Evolutionary conservation across 2,113 vertebrate species (phyloP), one percentile per base, ranked within the genome.

Genomic region (Pelecanus crispus): DNA sequence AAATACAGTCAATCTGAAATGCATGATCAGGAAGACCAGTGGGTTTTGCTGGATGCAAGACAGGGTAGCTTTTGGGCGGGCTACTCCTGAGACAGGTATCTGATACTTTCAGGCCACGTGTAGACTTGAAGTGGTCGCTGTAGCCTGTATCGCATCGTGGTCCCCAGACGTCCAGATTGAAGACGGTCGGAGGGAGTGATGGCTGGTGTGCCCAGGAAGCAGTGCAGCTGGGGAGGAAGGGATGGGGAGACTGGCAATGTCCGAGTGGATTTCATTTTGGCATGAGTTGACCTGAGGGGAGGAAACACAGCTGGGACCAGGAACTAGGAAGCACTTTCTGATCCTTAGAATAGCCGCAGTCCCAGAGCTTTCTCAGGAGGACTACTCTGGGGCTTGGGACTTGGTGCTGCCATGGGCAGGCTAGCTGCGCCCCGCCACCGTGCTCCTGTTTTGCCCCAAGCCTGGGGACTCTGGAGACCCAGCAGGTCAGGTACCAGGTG

Each of bases 141-240:
- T 45, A n/a, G 29, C 58, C 11, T 19, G 22, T 45, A 22, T 61
- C 1, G 1, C 20, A 3, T 40, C 29, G 7, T 14, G 42, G 18
- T 32, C 18, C 44, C 47, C 62, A 26, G 49, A 6, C 9, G 24
- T 32, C 32, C 45, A 8, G 32, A 12, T 19, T 20, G 15, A 11
- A 38, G 53, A 6, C 1, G 8, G 12, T 10, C 2, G 0, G 86
- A n/a, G n/a, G 4, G n/a, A 44, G 82, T 22, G 31, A 6, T 2
- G 44, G n/a, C 55, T 32, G 40, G 34, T n/a, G 66, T n/a, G 58
- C 42, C 49, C 24, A 31, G 58, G 42, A 40, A 40, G 29, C 0
- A 1, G 31, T 36, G n/a, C 49, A n/a, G 44, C 0, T 38, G 45
- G 72, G 55, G 25, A 59, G 6, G 17, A 31, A 28, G 29, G 40